Evolutionary conservation across 1,140 invertebrate genomes (phyloP).

Genomic region (Formica exsecta): DNA sequence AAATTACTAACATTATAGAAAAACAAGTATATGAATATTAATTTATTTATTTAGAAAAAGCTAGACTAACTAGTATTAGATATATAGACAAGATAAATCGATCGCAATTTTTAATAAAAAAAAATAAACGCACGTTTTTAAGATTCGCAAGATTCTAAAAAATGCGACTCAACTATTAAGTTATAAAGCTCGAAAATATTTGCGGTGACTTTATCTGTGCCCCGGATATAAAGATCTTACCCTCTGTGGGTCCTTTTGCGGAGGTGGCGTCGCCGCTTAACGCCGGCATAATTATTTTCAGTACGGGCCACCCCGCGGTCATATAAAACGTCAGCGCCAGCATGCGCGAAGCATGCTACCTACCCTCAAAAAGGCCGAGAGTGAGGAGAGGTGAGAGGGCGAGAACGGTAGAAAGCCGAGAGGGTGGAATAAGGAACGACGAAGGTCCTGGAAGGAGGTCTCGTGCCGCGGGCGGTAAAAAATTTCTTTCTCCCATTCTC

Average conservation of each 20-base stretch:
- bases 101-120: background rate
- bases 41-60: background rate
- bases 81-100: background rate
- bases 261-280: slow-evolving; percentile 48
- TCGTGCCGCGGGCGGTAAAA: slow-evolving; percentile 55
- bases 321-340: slow-evolving; percentile 66
- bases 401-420: slow-evolving; percentile 12
- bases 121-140: background rate
- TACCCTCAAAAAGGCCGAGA: no score
- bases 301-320: slow-evolving; percentile 40
- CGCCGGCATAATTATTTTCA: slow-evolving; percentile 62
- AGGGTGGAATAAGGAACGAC: slow-evolving; percentile 31
- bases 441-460: slow-evolving; percentile 42
- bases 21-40: background rate
- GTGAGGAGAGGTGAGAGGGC: background rate
- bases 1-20: background rate
- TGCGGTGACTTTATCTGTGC: slow-evolving; percentile 41
- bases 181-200: slow-evolving; percentile 31
- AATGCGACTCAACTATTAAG: slow-evolving; percentile 11
- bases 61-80: background rate
- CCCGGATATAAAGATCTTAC: slow-evolving; percentile 46
- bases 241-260: slow-evolving; percentile 16
- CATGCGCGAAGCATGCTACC: slow-evolving; percentile 31
- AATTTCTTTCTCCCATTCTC: slow-evolving; percentile 60
- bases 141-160: background rate